Evolutionary conservation across 2,888 invertebrate species (phyloP).

Genomic region (Hirtodrosophila duncani): DNA sequence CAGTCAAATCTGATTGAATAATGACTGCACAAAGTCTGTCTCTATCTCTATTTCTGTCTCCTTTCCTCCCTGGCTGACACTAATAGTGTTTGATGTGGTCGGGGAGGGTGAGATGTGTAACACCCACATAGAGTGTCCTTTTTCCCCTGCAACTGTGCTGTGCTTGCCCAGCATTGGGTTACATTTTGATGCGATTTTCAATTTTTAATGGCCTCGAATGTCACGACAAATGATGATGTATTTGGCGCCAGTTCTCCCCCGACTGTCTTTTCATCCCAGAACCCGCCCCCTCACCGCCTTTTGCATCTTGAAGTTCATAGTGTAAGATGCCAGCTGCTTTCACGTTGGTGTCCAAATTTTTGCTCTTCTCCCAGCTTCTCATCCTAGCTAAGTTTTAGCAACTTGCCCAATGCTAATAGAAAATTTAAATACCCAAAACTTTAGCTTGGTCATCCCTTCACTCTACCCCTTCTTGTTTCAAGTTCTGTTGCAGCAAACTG

Average conservation of each 20-base stretch:
- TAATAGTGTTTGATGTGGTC: conserved; percentile 48
- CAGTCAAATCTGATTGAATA: conserved; percentile 63
- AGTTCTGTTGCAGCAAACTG: conserved; percentile 32
- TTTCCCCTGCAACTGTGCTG: conserved; percentile 1
- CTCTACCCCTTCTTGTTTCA: background rate
- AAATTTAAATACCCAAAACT: conserved; percentile 51
- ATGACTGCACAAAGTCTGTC: conserved; percentile 45
- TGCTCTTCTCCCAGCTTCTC: background rate
- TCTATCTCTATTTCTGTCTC: conserved; percentile 14
- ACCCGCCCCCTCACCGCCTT: background rate
- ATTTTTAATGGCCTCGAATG: conserved; percentile 54
- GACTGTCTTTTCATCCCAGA: background rate
- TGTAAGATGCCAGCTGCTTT: conserved; percentile 33
- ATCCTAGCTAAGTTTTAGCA: background rate
- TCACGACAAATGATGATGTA: conserved; percentile 63
- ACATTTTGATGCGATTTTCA: conserved; percentile 53
- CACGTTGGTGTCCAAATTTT: too few relatives aligned
- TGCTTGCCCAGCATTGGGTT: conserved; percentile 39
- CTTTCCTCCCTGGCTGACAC: conserved; percentile 26
- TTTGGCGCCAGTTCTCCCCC: conserved; percentile 41
- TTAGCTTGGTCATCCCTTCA: conserved; percentile 3
- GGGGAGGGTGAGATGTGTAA: conserved; percentile 1
- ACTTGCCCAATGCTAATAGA: conserved; percentile 49
- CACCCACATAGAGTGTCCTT: too few relatives aligned
- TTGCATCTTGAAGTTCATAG: background rate